Conservation (phyloP, 2,888 invertebrate genomes). For the Microdon myrmicae region DNA sequence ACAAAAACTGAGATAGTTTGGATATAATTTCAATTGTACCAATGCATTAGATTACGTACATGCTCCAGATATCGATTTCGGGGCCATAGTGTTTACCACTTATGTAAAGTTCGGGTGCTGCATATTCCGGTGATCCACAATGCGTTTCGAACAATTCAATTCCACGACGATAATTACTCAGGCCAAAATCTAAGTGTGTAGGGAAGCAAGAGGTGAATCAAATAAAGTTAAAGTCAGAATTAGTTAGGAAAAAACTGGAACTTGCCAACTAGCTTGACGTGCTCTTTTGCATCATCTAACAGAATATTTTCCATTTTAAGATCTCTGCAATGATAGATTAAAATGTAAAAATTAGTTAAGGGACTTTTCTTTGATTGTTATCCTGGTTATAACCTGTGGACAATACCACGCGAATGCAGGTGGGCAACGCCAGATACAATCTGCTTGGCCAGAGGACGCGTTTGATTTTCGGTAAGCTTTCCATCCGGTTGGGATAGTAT, state of each 20-base stretch:
- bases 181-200: slow-evolving; percentile 78
- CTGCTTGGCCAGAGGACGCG: slow-evolving; percentile 72
- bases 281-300: slow-evolving; percentile 74
- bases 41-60: slow-evolving; percentile 65
- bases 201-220: slow-evolving; percentile 3
- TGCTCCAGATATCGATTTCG: slow-evolving; percentile 82
- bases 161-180: slow-evolving; percentile 75
- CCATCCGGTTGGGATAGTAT: slow-evolving; percentile 71
- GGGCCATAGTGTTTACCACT: slow-evolving; percentile 77
- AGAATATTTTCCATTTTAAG: slow-evolving; percentile 84
- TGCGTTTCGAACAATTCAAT: slow-evolving; percentile 76
- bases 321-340: slow-evolving; percentile 69
- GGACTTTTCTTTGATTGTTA: background rate
- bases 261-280: slow-evolving; percentile 78
- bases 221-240: background rate
- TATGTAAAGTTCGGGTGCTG: slow-evolving; percentile 80
- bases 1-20: slow-evolving; percentile 29
- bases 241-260: no score
- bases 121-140: slow-evolving; percentile 83
- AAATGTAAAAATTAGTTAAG: slow-evolving; percentile 2
- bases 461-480: slow-evolving; percentile 70
- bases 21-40: slow-evolving; percentile 18
- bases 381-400: slow-evolving; percentile 71
- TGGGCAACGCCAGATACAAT: slow-evolving; percentile 75
- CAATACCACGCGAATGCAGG: slow-evolving; percentile 75